Base-by-base conservation (phyloP, 2,888 invertebrate species). In the Cerceris ruficornis region DNA sequence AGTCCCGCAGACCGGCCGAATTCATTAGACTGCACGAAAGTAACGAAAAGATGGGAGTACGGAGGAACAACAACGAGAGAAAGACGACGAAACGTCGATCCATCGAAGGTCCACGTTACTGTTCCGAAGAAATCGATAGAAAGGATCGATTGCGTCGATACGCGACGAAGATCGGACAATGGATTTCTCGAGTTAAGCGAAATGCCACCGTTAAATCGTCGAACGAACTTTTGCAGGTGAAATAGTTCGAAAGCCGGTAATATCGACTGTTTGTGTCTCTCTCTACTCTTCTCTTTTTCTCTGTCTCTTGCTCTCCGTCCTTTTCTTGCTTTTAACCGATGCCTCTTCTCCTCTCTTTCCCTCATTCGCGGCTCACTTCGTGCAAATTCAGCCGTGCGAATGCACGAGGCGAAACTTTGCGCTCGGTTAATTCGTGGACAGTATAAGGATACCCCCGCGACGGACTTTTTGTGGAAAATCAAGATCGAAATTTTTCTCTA, bases 341-440 rank as follows among this genome's bases (percentile, higher is more conserved):
- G 49, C 39, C 1, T 57, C 64, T 71, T 64, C 55, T 70, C 69
- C 69, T 78, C 67, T 73, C 65, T 59, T 61, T 73, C 41, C 65
- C 70, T 49, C 69, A 68, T 75, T 62, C 61, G 68, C 50, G 67
- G 72, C 78, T 85, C 78, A 72, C 77, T 78, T 75, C 74, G 70
- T 82, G 76, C 78, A 85, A 77, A 75, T 85, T 82, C 83, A 76
- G 73, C 77, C 75, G 72, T 75, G 69, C 80, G 78, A 75, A 79
- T 79, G 76, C 76, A 69, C 66, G 55, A 55, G 68, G 71, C 62
- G 74, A 79, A 82, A 74, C 76, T 75, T 82, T 67, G 74, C 82
- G 71, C 79, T 82, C 79, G 76, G 76, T 82, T 82, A 82, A 82
- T 82, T 79, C 79, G 74, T 62, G 79, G 75, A 82, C 82, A 69